Evolutionary conservation across 2,888 invertebrate species (phyloP), one percentile per base, ranked within the genome.

Genomic region (Phragmatobia fuliginosa): DNA sequence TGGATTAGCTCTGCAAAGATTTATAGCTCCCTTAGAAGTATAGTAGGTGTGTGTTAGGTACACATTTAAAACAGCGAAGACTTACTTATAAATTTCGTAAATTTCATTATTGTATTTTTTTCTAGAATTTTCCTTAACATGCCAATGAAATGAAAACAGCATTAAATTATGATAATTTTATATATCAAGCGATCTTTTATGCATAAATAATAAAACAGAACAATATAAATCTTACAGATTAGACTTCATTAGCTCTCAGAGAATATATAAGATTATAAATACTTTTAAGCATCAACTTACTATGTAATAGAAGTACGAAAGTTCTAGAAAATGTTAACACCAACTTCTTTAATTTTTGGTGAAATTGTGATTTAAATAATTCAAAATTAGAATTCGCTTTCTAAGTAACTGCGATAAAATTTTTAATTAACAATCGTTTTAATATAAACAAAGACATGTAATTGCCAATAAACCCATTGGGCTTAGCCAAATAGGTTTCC

Each of bases 1-100:
- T 82, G 87, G 89, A 90, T 90, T 89, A 89, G 85, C 78, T 83
- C 78, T 79, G 79, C 76, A 76, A 84, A 88, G 90, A 92, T 92
- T 91, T 91, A 91, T 90, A 77, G 78, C 79, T 79, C 80, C 75
- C 79, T 81, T 80, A 77, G 64, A 79, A 80, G 74, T 80, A 81
- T 77, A 82, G 81, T 85, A 87, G 85, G 85, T 85, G 82, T 76
- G 81, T 79, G 76, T 73, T 67, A 75, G 56, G 16, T 16, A 56
- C 14, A 73, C 76, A 76, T 79, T 73, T 73, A n/a, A 59, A 71
- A 77, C n/a, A 70, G 69, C 49, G 64, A 28, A 67, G 61, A 64
- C 74, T 82, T 76, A 76, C 71, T 72, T 62, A 32, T 73, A 41
- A 71, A 69, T 70, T 21, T 33, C 38, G 14, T 25, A 25, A 36